These are phyloP conservation scores for Zelleria hepariella DNA, from an alignment of 2,888 invertebrate genomes.

Conservation along the genomic window DNA sequence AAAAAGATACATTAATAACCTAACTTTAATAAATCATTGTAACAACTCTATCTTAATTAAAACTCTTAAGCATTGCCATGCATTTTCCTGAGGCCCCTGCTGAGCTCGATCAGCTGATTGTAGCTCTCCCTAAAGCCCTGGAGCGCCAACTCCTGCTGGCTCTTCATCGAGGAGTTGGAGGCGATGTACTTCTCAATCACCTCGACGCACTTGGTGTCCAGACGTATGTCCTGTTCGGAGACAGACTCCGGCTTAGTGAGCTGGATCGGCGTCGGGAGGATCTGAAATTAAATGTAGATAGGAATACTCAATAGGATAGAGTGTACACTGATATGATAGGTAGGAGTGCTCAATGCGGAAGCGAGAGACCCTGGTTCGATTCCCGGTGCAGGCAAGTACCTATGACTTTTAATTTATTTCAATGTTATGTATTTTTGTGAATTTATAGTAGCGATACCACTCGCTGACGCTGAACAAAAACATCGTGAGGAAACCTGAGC, in stretches of 20 bases:
- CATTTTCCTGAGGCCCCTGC: constrained; percentile 76
- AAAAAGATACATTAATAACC: constrained; percentile 14
- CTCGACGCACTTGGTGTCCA: constrained; percentile 69
- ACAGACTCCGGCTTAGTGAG: constrained; percentile 58
- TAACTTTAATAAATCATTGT: constrained; percentile 28
- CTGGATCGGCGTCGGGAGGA: constrained; percentile 50
- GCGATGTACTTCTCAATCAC: constrained; percentile 75
- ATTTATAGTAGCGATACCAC: no score
- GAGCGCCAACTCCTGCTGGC: constrained; percentile 78
- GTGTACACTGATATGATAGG: no score
- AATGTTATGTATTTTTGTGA: no score
- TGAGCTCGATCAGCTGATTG: constrained; percentile 70
- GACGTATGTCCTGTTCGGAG: constrained; percentile 64
- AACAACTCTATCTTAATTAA: constrained; percentile 7
- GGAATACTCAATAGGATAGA: no score
- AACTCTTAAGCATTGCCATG: constrained; percentile 67
- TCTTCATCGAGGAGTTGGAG: constrained; percentile 75
- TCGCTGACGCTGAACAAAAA: no score
- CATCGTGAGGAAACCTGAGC: no score
- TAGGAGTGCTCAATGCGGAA: not conserved
- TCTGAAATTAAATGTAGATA: no score
- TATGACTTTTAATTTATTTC: no score
- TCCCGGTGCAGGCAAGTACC: no score
- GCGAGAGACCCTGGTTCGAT: no score
- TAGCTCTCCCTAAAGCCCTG: constrained; percentile 79